Percentiles rank a stretch among this genome's conserved stretches.
Conservation (phyloP, 2,888 invertebrate species). For the Spatulosminthurus flaviceps region DNA sequence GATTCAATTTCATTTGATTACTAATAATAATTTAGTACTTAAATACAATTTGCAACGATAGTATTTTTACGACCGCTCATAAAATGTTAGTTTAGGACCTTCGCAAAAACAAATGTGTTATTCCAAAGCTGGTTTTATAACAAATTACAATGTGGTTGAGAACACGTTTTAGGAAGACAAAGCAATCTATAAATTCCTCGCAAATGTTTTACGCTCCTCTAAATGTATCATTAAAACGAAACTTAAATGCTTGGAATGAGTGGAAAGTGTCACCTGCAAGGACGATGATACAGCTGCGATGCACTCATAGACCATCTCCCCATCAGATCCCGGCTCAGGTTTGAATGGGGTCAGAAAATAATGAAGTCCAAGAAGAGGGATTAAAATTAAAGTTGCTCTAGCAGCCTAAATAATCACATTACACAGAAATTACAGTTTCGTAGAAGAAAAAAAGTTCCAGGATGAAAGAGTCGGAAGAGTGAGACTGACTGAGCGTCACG, state of each 20-base stretch:
- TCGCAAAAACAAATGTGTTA: not conserved
- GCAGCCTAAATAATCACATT: constrained; percentile 65
- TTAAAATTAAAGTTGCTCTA: constrained; percentile 86
- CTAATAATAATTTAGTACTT: too few relatives aligned
- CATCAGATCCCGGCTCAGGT: constrained; percentile 71
- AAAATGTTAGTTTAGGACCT: too few relatives aligned
- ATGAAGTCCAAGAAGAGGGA: constrained; percentile 90
- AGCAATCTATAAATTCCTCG: too few relatives aligned
- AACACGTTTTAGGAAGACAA: too few relatives aligned
- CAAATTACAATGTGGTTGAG: too few relatives aligned
- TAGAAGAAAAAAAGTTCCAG: not conserved
- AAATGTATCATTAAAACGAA: not conserved
- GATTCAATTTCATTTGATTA: too few relatives aligned
- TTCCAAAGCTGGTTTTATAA: not conserved
- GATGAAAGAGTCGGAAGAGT: not conserved
- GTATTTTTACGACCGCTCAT: too few relatives aligned
- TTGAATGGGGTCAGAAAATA: constrained; percentile 73
- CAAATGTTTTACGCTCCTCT: not conserved
- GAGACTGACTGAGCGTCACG: too few relatives aligned
- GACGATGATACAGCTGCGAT: constrained; percentile 86
- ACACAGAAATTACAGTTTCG: not conserved
- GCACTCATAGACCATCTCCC: constrained; percentile 83
- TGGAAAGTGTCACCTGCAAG: constrained; percentile 76
- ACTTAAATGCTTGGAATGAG: not conserved
- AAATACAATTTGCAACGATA: too few relatives aligned